A percentile compares a stretch with the other conserved stretches of the same genome.
Conservation (phyloP, 2,113 vertebrate genomes). For the Thalassarche chlororhynchos region DNA sequence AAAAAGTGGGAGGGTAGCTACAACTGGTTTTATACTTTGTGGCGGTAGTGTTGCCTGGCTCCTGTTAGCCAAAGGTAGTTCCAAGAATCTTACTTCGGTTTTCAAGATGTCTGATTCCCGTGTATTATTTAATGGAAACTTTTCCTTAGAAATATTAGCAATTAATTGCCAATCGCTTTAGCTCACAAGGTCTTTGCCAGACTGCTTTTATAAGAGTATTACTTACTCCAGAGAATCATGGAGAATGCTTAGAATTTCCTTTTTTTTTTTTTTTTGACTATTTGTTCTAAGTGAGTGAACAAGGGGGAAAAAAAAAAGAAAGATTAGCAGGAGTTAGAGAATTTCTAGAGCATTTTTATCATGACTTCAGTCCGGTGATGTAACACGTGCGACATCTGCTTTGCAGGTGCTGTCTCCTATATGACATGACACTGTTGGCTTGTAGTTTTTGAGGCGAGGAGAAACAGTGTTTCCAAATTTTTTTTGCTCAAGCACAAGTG, state of each 20-base stretch:
- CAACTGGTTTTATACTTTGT: neutral
- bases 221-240: neutral
- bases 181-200: neutral
- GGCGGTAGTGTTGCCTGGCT: neutral
- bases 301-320: too few species aligned
- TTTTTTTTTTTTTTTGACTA: neutral
- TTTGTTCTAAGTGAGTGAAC: neutral
- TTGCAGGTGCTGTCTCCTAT: neutral
- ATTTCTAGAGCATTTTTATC: neutral
- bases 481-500: neutral
- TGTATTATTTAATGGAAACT: slow-evolving; percentile 7
- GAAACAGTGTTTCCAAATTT: neutral
- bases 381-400: fast-evolving
- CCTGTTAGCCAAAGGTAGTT: neutral
- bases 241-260: neutral
- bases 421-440: fast-evolving
- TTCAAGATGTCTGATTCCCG: neutral
- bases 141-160: neutral
- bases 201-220: neutral
- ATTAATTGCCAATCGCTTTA: neutral
- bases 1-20: neutral
- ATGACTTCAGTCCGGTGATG: neutral
- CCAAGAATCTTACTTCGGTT: neutral
- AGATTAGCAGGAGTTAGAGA: neutral
- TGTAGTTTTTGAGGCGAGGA: neutral